Evolutionary conservation across 1,140 invertebrate species (phyloP).

Genomic region (Saccostrea cuccullata): DNA sequence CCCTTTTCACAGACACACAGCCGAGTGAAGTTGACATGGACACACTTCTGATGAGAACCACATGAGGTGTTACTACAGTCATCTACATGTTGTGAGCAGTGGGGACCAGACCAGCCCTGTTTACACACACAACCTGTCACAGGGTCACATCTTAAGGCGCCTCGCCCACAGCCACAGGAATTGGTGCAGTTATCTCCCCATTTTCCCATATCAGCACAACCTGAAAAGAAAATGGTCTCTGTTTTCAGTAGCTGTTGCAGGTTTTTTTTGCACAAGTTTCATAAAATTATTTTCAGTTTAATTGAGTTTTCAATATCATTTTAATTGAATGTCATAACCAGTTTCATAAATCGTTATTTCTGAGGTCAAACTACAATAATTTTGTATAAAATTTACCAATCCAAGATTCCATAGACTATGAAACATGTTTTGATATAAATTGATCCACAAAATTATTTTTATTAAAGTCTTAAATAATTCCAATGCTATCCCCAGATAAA

Average conservation of each 20-base stretch:
- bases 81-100: conserved; percentile 63
- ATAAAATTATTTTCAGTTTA: no score
- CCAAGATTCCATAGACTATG: not conserved
- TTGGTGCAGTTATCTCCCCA: conserved; percentile 60
- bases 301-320: no score
- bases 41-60: not conserved
- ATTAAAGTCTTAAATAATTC: no score
- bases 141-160: conserved; percentile 55
- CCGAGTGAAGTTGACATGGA: not conserved
- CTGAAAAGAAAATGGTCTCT: no score
- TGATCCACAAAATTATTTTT: no score
- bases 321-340: no score
- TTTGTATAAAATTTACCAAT: no score
- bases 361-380: no score
- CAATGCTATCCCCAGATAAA: no score
- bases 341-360: no score
- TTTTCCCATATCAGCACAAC: conserved; percentile 15
- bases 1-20: conserved; percentile 1
- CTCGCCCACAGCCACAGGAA: conserved; percentile 60
- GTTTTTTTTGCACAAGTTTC: no score
- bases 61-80: conserved; percentile 58
- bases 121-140: conserved; percentile 63
- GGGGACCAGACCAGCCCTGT: conserved; percentile 59
- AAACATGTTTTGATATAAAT: not conserved
- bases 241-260: no score